phyloP scores from a whole-genome alignment of 2,113 vertebrate genomes.

The Papio anubis region DNA sequence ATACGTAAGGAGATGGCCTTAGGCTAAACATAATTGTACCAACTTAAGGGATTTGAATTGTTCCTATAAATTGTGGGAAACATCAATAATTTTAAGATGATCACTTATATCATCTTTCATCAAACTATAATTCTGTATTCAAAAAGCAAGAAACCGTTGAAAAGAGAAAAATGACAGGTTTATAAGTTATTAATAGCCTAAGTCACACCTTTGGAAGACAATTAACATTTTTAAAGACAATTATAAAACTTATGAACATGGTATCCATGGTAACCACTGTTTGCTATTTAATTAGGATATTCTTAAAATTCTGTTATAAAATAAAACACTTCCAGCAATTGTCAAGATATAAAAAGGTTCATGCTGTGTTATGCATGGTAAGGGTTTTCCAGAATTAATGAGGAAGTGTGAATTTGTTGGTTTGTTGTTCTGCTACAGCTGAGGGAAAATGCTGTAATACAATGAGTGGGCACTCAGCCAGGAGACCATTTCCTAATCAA shows the following conservation, averaged over 20 bases:
- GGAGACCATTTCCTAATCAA: constrained; percentile 68
- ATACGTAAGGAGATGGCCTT: no score
- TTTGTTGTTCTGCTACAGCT: constrained; percentile 34
- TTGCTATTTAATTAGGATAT: constrained; percentile 44
- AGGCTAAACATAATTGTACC: no score
- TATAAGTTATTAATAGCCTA: constrained; percentile 4
- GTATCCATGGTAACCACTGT: constrained; percentile 25
- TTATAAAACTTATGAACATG: neutral
- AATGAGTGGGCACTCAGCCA: constrained; percentile 57
- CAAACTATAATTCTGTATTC: neutral
- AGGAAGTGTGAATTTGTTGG: constrained; percentile 54
- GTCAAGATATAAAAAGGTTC: constrained; percentile 52
- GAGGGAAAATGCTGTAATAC: constrained; percentile 43
- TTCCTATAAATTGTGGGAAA: neutral
- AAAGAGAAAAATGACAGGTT: neutral
- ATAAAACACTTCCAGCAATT: constrained; percentile 75
- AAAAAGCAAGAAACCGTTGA: neutral
- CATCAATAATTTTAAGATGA: neutral
- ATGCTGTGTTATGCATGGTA: neutral
- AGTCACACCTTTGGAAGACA: neutral
- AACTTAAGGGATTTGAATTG: neutral
- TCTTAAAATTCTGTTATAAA: constrained; percentile 47
- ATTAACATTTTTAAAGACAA: neutral
- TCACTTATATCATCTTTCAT: neutral
- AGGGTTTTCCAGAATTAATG: constrained; percentile 64